Conservation (phyloP, 2,797 vertebrate genomes). For the Phrynocephalus guinanensis region DNA sequence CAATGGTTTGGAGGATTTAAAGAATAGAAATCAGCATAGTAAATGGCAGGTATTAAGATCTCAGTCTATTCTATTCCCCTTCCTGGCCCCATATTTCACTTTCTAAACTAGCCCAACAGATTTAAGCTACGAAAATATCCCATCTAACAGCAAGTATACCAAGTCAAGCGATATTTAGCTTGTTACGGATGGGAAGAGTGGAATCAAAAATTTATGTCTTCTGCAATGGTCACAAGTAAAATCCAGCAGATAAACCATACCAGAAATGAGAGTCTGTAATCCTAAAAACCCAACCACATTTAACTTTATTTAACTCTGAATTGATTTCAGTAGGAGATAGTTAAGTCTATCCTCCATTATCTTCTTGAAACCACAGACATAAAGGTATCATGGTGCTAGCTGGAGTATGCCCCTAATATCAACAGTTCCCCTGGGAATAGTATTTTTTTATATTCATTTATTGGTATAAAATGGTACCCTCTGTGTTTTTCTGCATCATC, state of each 20-base stretch:
- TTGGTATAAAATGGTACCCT: background rate
- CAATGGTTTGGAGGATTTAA: background rate
- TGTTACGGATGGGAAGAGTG: background rate
- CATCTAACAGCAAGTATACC: conserved; percentile 26
- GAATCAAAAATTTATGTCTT: background rate
- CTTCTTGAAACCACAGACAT: background rate
- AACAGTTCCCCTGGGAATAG: background rate
- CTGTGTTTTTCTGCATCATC: background rate
- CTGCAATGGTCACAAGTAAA: background rate
- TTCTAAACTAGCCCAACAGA: conserved; percentile 24
- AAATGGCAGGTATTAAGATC: conserved; percentile 12
- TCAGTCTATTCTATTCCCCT: background rate
- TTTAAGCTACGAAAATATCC: conserved; percentile 22
- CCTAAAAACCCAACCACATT: background rate
- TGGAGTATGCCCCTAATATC: background rate
- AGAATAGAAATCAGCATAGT: background rate
- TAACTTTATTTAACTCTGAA: background rate
- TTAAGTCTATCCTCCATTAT: background rate
- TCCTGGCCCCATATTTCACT: background rate
- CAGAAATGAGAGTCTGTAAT: background rate
- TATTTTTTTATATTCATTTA: no score
- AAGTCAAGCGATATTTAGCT: background rate
- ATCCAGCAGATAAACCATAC: rapidly evolving
- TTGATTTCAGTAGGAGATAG: background rate
- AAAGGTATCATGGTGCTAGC: background rate